Evolutionary conservation across 1,140 invertebrate genomes (phyloP), one percentile per base, ranked within the genome.

Genomic region (Maconellicoccus hirsutus): DNA sequence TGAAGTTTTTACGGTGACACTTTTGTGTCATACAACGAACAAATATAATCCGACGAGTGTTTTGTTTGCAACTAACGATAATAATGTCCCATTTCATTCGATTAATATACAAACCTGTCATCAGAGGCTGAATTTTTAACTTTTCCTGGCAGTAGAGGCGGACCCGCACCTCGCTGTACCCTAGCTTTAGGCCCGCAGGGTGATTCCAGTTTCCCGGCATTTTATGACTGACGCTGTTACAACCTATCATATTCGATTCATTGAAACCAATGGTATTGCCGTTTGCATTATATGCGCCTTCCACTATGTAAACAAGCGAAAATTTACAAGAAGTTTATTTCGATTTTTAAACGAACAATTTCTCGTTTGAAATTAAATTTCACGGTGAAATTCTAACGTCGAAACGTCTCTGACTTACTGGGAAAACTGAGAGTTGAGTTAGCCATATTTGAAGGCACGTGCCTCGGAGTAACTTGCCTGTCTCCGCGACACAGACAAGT

Each of bases 141-240:
- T 85, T 85, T 86, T 83, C 85, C 85, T 82, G 86, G 85, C 83
- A 87, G 83, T 85, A 87, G 83, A 84, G 85, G 84, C 82, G 85
- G 84, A 81, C 85, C 85, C 83, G 84, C 83, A 80, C 83, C 84
- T 79, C 84, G 84, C 82, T 85, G 85, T 84, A 83, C 84, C 84
- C 84, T 83, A 85, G 86, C 88, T 86, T 87, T 85, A 84, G 88
- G 88, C 88, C 89, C 90, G 86, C 90, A 93, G 90, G 90, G 90
- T 87, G 89, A 87, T 85, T 86, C 90, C 88, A 91, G 90, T 93
- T 93, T 93, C 90, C 90, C 90, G 89, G 85, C 82, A 72, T 73
- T 73, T 70, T 71, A 78, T 66, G 61, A 25, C 61, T 26, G 19
- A 66, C 25, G 61, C 25, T 66, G 61, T 66, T 66, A 66, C 61